Evolutionary conservation across 2,797 vertebrate species (phyloP).

Genomic region (Lacerta viridis): DNA sequence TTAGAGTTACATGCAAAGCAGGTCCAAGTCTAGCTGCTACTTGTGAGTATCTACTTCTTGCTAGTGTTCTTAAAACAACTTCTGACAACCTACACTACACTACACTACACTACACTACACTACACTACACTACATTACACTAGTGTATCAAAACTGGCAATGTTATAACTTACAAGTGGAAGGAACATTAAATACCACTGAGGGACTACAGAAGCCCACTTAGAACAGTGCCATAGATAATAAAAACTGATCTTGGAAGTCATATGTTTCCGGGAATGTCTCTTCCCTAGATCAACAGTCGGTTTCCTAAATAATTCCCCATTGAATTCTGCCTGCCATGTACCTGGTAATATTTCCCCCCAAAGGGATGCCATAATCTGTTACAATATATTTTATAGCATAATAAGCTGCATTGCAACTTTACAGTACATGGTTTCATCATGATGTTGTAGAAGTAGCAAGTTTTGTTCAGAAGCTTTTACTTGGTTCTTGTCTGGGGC

Average conservation of each 20-base stretch:
- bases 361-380: conserved; percentile 39
- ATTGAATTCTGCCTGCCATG: not conserved
- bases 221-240: conserved; percentile 41
- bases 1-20: no score
- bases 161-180: not conserved
- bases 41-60: not conserved
- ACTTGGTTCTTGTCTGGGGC: conserved; percentile 20
- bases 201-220: not conserved
- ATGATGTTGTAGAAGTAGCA: conserved; percentile 43
- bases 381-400: conserved; percentile 38
- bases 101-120: not conserved
- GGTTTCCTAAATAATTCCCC: conserved; percentile 34
- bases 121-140: not conserved
- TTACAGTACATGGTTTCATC: conserved; percentile 45
- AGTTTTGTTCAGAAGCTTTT: conserved; percentile 34
- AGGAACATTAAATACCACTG: conserved; percentile 11
- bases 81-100: not conserved
- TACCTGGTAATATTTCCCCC: conserved; percentile 41
- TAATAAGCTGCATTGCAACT: conserved; percentile 36
- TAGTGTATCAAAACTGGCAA: not conserved
- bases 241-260: conserved; percentile 40
- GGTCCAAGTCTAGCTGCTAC: not conserved
- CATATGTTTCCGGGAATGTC: conserved; percentile 57
- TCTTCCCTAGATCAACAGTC: conserved; percentile 2
- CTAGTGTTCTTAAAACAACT: not conserved